A percentile compares a stretch with the other conserved stretches of the same genome.
These are phyloP conservation scores for Drosophila kepulauana DNA, from an alignment of 1,140 invertebrate genomes.

Conservation along the genomic window DNA sequence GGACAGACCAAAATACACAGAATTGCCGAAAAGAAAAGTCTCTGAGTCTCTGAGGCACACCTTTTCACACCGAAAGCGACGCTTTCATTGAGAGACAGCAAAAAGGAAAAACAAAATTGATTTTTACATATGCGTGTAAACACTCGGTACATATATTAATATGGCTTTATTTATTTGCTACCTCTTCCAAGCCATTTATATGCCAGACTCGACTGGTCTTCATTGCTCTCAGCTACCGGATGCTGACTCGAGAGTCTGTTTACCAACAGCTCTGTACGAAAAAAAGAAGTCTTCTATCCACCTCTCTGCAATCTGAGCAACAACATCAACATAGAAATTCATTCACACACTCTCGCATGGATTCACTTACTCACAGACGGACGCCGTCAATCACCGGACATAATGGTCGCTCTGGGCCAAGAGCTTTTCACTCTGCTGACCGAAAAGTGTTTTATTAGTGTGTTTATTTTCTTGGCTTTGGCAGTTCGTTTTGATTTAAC, in stretches of 20 bases:
- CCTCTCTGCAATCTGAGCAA: conserved; percentile 5
- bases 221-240: conserved; percentile 1
- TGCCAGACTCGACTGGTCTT: conserved; percentile 21
- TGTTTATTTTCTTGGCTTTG: conserved; percentile 53
- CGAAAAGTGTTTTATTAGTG: conserved; percentile 68
- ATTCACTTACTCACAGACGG: conserved; percentile 9
- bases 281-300: background rate
- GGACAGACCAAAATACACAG: conserved; percentile 1
- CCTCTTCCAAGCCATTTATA: conserved; percentile 46
- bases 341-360: background rate
- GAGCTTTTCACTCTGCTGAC: conserved; percentile 7
- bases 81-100: background rate
- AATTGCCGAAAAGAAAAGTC: conserved; percentile 25
- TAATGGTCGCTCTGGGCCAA: conserved; percentile 29
- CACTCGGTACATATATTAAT: conserved; percentile 28
- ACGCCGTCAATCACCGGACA: conserved; percentile 4
- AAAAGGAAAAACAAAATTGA: conserved; percentile 50
- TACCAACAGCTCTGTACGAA: conserved; percentile 11
- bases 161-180: conserved; percentile 43
- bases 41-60: conserved; percentile 26
- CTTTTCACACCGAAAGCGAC: conserved; percentile 5
- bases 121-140: conserved; percentile 25
- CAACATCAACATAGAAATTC: conserved; percentile 13
- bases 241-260: conserved; percentile 11
- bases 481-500: conserved; percentile 69